Percentiles rank a stretch among this genome's conserved stretches.
phyloP scores from a whole-genome alignment of 23 tunicate genomes.

The Ascidia mentula region DNA sequence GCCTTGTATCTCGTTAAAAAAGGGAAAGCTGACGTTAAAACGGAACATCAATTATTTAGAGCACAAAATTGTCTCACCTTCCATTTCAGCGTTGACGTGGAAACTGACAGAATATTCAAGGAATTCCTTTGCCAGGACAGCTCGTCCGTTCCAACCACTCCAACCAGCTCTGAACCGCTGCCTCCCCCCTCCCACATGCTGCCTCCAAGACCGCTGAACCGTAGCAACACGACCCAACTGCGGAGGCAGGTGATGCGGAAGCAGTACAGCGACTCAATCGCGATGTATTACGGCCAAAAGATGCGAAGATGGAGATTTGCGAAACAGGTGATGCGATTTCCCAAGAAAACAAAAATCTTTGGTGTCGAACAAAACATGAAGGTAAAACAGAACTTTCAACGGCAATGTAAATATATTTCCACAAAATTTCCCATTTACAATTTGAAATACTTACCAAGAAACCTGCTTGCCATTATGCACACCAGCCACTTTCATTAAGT shows the following conservation, averaged over 20 bases:
- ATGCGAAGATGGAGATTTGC: constrained; percentile 61
- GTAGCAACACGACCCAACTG: constrained; percentile 40
- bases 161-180: constrained; percentile 26
- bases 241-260: constrained; percentile 84
- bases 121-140: constrained; percentile 46
- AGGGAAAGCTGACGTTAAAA: too few relatives aligned
- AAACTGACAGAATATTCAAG: constrained; percentile 78
- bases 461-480: too few relatives aligned
- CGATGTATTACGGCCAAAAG: constrained; percentile 83
- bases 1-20: too few relatives aligned
- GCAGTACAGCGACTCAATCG: constrained; percentile 84
- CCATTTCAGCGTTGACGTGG: constrained; percentile 51
- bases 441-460: too few relatives aligned
- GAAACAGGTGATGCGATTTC: constrained; percentile 80
- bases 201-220: constrained; percentile 33
- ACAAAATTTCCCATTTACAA: too few relatives aligned
- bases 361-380: too few relatives aligned
- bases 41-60: too few relatives aligned
- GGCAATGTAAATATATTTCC: too few relatives aligned
- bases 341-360: too few relatives aligned
- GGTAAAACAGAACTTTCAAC: too few relatives aligned
- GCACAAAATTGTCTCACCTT: too few relatives aligned
- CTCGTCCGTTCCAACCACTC: constrained; percentile 9
- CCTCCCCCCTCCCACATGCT: constrained; percentile 76
- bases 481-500: too few relatives aligned